A percentile compares a stretch with the other conserved stretches of the same genome.
Conservation (phyloP, 2,888 invertebrate species). For the Cryptophagus acutangulus region DNA sequence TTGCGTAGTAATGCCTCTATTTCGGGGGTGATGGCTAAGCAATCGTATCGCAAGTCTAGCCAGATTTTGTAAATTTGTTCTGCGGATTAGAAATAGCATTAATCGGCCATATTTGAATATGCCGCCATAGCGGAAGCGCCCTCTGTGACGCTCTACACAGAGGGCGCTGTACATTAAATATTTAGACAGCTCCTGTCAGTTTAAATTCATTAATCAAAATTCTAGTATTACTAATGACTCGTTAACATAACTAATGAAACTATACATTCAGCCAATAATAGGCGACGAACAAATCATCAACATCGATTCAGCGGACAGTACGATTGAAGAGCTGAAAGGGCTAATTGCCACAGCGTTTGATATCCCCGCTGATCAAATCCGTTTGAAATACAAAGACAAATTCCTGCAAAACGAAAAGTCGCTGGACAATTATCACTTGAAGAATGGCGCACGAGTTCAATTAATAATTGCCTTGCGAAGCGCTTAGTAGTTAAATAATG, state of each 20-base stretch:
- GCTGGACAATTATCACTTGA: neutral
- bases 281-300: slow-evolving; percentile 43
- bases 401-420: neutral
- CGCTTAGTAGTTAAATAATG: slow-evolving; percentile 26
- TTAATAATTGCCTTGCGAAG: neutral
- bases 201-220: neutral
- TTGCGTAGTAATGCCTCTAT: slow-evolving; percentile 64
- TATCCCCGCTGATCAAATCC: slow-evolving; percentile 1
- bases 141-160: no score
- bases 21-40: slow-evolving; percentile 64
- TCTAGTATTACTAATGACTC: no score
- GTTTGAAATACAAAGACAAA: neutral
- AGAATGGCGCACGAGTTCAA: neutral
- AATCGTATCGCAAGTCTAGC: slow-evolving; percentile 74
- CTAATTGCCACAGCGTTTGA: no score
- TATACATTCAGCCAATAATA: slow-evolving; percentile 31
- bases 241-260: slow-evolving; percentile 10
- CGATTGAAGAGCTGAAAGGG: no score
- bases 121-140: no score
- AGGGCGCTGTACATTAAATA: no score
- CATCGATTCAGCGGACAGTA: slow-evolving; percentile 43
- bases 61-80: slow-evolving; percentile 71
- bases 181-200: no score
- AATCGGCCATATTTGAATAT: slow-evolving; percentile 3
- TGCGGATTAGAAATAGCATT: slow-evolving; percentile 39